Evolutionary conservation across 2,113 vertebrate species (phyloP).

Genomic region (Panthera uncia): DNA sequence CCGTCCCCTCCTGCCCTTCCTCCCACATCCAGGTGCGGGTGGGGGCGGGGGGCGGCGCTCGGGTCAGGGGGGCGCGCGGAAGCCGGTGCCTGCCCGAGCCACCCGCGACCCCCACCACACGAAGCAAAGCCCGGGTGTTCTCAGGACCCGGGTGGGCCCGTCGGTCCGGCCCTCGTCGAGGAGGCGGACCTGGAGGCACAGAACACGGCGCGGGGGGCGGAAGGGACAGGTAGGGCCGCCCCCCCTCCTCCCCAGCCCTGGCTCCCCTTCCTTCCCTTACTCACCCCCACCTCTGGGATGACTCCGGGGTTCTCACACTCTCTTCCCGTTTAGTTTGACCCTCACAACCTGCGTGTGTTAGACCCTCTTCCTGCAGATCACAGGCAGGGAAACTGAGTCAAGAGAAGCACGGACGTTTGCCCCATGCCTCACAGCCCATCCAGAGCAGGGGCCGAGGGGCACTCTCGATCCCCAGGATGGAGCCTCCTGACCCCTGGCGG

Average conservation of each 20-base stretch:
- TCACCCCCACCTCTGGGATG: not conserved
- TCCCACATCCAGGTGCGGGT: not conserved
- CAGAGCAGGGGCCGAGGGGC: constrained; percentile 72
- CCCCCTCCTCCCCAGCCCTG: not conserved
- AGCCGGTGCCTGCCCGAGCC: not conserved
- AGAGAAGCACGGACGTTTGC: not conserved
- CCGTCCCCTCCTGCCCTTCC: not conserved
- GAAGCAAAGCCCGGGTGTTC: not conserved
- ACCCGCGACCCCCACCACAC: not conserved
- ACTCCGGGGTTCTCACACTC: not conserved
- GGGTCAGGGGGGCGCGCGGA: not conserved
- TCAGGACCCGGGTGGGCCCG: not conserved
- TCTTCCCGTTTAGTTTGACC: not conserved
- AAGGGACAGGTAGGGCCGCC: not conserved
- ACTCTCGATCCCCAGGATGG: constrained; percentile 1
- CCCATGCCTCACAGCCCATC: constrained; percentile 45
- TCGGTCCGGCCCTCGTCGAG: not conserved
- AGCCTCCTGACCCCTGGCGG: not conserved
- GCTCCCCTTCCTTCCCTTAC: not conserved
- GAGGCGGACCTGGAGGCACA: not conserved
- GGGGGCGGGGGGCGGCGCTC: not conserved
- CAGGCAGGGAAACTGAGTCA: constrained; percentile 14
- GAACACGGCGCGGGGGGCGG: fast-evolving
- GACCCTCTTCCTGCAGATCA: not conserved
- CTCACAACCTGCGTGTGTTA: not conserved